These are phyloP conservation scores for Mormyrus hasselquistii DNA, from an alignment of 2,797 vertebrate species.

Conservation along the genomic window DNA sequence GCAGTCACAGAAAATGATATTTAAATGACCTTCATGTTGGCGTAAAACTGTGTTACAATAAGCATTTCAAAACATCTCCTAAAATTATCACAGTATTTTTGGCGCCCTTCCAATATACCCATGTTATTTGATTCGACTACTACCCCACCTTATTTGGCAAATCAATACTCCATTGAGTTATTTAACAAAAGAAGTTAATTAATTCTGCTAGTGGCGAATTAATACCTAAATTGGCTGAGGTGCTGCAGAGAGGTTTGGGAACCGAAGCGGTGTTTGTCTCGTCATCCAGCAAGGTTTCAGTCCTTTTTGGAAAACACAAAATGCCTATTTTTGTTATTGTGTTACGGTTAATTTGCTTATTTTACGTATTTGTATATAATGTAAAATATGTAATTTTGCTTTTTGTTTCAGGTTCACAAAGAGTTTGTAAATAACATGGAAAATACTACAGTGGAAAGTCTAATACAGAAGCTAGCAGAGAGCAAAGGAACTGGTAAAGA, in stretches of 20 bases:
- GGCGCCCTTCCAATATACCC: not conserved
- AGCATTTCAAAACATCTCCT: not conserved
- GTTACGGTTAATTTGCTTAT: not conserved
- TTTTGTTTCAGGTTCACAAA: slow-evolving; percentile 71
- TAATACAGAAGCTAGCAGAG: slow-evolving; percentile 89
- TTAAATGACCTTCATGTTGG: not conserved
- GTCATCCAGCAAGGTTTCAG: not conserved
- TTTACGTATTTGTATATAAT: not conserved
- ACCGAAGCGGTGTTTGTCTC: not conserved
- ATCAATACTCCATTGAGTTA: not conserved
- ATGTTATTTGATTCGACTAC: not conserved
- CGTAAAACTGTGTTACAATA: not conserved
- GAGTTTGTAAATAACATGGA: slow-evolving; percentile 93
- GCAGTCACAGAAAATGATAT: not conserved
- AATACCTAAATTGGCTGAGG: not conserved
- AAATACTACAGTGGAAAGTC: slow-evolving; percentile 88
- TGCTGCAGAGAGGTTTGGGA: not conserved
- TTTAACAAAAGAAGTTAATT: not conserved
- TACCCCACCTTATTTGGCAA: not conserved
- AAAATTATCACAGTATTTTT: not conserved
- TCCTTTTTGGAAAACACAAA: not conserved
- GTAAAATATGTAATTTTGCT: not conserved
- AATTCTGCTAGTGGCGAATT: not conserved
- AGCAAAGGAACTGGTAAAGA: slow-evolving; percentile 94
- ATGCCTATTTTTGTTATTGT: not conserved